Evolutionary conservation across 2,797 vertebrate genomes (phyloP).

Genomic region (Galago senegalensis): DNA sequence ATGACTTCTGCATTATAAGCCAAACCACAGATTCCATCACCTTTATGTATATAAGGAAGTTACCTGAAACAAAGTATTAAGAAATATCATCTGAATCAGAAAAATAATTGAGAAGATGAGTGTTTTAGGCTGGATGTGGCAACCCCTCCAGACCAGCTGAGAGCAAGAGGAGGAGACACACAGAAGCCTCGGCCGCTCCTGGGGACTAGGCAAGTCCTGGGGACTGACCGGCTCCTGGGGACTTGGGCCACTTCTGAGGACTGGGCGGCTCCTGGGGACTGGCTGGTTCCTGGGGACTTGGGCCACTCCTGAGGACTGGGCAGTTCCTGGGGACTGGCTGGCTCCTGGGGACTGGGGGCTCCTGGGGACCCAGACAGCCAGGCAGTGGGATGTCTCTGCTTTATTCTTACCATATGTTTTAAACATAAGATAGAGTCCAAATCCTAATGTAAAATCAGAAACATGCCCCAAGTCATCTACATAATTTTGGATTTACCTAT

Average conservation of each 20-base stretch:
- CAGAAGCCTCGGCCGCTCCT: too few relatives aligned
- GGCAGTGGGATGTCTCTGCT: not conserved
- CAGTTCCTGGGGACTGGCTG: too few relatives aligned
- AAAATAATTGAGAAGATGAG: not conserved
- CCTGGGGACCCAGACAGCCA: not conserved
- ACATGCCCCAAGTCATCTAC: not conserved
- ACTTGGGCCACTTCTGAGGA: too few relatives aligned
- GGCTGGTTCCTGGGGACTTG: too few relatives aligned
- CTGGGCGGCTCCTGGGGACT: too few relatives aligned
- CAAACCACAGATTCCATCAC: not conserved
- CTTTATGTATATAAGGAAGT: not conserved
- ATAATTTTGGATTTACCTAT: not conserved
- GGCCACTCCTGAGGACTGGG: too few relatives aligned
- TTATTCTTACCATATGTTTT: not conserved
- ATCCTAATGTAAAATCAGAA: not conserved
- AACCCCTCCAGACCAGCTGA: too few relatives aligned
- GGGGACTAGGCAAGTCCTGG: not conserved
- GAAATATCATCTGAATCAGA: not conserved
- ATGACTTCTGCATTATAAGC: not conserved
- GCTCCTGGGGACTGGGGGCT: not conserved
- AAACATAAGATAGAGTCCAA: not conserved
- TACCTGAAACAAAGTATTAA: not conserved
- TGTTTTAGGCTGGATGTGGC: not conserved
- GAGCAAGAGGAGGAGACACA: too few relatives aligned
- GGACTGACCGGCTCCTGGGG: too few relatives aligned